A percentile compares a stretch with the other conserved stretches of the same genome.
Evolutionary conservation across 2,113 vertebrate species (phyloP).

Genomic region (Chlamydotis undulata): DNA sequence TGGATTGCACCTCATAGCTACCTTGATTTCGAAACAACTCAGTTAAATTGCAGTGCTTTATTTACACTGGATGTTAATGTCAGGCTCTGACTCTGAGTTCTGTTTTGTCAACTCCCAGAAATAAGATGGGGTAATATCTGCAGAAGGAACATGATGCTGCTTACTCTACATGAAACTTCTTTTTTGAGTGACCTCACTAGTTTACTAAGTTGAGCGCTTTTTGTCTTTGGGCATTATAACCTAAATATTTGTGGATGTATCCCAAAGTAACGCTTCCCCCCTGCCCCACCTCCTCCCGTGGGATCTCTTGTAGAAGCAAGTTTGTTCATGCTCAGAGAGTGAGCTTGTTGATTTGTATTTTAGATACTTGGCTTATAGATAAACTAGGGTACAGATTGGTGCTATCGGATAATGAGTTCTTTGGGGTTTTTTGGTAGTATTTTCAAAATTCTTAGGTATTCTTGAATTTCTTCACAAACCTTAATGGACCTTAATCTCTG

Average conservation of each 20-base stretch:
- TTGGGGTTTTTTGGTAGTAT: not conserved
- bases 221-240: not conserved
- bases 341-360: not conserved
- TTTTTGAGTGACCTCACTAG: not conserved
- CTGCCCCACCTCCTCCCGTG: fast-evolving
- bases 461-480: not conserved
- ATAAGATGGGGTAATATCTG: not conserved
- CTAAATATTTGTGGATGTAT: not conserved
- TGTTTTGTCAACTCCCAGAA: not conserved
- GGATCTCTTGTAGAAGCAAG: not conserved
- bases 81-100: not conserved
- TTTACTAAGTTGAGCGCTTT: not conserved
- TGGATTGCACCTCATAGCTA: not conserved
- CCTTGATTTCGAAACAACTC: not conserved
- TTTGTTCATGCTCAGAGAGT: not conserved
- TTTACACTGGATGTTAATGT: not conserved
- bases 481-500: not conserved
- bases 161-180: not conserved
- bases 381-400: not conserved
- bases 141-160: not conserved
- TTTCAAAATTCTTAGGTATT: not conserved
- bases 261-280: not conserved
- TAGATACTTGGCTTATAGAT: not conserved
- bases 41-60: not conserved
- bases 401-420: not conserved